phyloP scores from a whole-genome alignment of 2,888 invertebrate genomes.

The Drosophila merina region DNA sequence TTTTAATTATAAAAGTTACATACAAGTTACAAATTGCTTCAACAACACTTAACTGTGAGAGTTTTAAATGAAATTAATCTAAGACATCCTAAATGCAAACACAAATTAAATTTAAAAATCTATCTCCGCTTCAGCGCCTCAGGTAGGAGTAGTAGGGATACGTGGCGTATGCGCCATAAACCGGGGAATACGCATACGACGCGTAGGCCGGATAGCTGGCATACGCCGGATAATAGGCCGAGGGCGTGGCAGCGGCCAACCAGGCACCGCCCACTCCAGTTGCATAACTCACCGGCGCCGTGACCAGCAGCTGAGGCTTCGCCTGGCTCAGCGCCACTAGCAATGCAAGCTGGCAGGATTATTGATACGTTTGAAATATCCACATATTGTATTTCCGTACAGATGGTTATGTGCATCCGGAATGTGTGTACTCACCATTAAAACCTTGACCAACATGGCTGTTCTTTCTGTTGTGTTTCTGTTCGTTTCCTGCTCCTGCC shows the following conservation, averaged over 20 bases:
- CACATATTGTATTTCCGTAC: neutral
- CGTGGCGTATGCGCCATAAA: slow-evolving; percentile 68
- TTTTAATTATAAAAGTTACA: slow-evolving; percentile 15
- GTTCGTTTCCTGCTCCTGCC: slow-evolving; percentile 18
- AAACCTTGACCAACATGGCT: slow-evolving; percentile 60
- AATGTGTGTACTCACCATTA: slow-evolving; percentile 55
- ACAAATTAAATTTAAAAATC: neutral
- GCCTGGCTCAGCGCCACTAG: slow-evolving; percentile 38
- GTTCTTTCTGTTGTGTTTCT: slow-evolving; percentile 1
- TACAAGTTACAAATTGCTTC: neutral
- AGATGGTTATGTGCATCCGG: neutral
- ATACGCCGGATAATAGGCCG: slow-evolving; percentile 41
- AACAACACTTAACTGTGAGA: neutral
- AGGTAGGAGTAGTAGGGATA: slow-evolving; percentile 69
- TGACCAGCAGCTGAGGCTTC: slow-evolving; percentile 65
- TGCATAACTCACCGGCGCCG: slow-evolving; percentile 67
- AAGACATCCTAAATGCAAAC: neutral
- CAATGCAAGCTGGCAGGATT: slow-evolving; percentile 53
- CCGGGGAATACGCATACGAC: slow-evolving; percentile 66
- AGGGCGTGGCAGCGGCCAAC: slow-evolving; percentile 38
- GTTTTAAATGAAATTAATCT: neutral
- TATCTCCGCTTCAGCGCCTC: slow-evolving; percentile 53
- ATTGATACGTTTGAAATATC: slow-evolving; percentile 33
- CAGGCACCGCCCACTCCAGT: slow-evolving; percentile 54
- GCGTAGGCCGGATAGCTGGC: slow-evolving; percentile 73